A percentile compares a stretch with the other conserved stretches of the same genome.
Conservation (phyloP, 2,888 invertebrate species). For the Brachyopa scutellaris region DNA sequence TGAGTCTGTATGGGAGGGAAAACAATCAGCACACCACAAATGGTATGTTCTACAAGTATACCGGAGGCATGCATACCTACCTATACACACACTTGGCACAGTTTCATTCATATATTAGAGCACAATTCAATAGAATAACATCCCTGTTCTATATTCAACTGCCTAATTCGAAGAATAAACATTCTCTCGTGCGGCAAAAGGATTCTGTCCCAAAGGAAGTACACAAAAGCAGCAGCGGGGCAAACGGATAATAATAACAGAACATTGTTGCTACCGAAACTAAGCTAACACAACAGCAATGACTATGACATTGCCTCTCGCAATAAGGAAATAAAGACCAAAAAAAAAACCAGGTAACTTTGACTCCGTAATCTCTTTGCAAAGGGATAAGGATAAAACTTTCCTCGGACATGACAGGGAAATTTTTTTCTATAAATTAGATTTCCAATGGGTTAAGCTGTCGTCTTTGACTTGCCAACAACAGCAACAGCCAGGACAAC, state of each 20-base stretch:
- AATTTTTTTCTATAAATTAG: slow-evolving; percentile 61
- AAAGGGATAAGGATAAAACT: slow-evolving; percentile 58
- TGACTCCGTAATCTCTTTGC: slow-evolving; percentile 63
- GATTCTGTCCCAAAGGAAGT: slow-evolving; percentile 31
- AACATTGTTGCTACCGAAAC: slow-evolving; percentile 18
- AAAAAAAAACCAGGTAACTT: slow-evolving; percentile 39
- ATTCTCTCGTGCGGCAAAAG: slow-evolving; percentile 37
- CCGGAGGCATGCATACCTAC: slow-evolving; percentile 4
- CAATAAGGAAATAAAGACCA: too few relatives aligned
- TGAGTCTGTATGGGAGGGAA: slow-evolving; percentile 21
- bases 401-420: slow-evolving; percentile 43
- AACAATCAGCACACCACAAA: slow-evolving; percentile 4
- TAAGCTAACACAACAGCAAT: slow-evolving; percentile 25
- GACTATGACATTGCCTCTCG: too few relatives aligned
- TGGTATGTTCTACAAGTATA: slow-evolving; percentile 19
- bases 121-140: slow-evolving; percentile 19
- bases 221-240: slow-evolving; percentile 5
- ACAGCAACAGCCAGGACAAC: slow-evolving; percentile 17
- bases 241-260: slow-evolving; percentile 52
- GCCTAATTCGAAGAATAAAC: slow-evolving; percentile 51
- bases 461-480: slow-evolving; percentile 58
- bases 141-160: slow-evolving; percentile 13
- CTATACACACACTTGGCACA: slow-evolving; percentile 3
- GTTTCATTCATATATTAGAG: slow-evolving; percentile 42
- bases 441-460: slow-evolving; percentile 67